A percentile compares a stretch with the other conserved stretches of the same genome.
These are phyloP conservation scores for Capitella teleta DNA, from an alignment of 1,140 invertebrate species.

Conservation along the genomic window DNA sequence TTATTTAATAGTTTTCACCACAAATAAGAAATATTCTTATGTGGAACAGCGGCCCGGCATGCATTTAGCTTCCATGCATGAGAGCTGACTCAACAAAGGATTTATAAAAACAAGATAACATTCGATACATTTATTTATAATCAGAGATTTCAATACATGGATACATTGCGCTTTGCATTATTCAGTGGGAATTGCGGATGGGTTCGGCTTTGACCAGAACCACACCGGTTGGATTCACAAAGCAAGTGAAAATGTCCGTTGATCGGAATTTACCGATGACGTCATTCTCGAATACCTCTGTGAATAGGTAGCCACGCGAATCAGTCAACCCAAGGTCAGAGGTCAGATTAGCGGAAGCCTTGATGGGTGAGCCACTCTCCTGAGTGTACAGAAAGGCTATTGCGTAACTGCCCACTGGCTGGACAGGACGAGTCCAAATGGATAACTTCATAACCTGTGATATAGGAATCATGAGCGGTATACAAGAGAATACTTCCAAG, in stretches of 20 bases:
- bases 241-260: slow-evolving; percentile 77
- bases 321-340: slow-evolving; percentile 68
- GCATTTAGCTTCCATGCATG: too few species aligned
- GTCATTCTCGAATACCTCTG: slow-evolving; percentile 45
- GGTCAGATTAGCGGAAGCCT: slow-evolving; percentile 42
- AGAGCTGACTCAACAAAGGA: too few species aligned
- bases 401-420: slow-evolving; percentile 17
- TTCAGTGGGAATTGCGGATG: too few species aligned
- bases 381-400: slow-evolving; percentile 23
- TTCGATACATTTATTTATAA: too few species aligned
- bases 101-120: too few species aligned
- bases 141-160: too few species aligned
- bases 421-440: slow-evolving; percentile 25
- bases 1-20: too few species aligned
- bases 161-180: too few species aligned
- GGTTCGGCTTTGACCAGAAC: slow-evolving; percentile 18
- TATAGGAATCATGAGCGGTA: background rate
- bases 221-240: slow-evolving; percentile 80
- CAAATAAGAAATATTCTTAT: too few species aligned
- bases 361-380: slow-evolving; percentile 17
- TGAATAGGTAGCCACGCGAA: slow-evolving; percentile 67
- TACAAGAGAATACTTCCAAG: background rate
- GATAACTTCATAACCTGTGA: slow-evolving; percentile 4
- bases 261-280: slow-evolving; percentile 59
- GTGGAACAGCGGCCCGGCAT: too few species aligned